Evolutionary conservation across 2,888 invertebrate species (phyloP).

Genomic region (Morinoia aosen): DNA sequence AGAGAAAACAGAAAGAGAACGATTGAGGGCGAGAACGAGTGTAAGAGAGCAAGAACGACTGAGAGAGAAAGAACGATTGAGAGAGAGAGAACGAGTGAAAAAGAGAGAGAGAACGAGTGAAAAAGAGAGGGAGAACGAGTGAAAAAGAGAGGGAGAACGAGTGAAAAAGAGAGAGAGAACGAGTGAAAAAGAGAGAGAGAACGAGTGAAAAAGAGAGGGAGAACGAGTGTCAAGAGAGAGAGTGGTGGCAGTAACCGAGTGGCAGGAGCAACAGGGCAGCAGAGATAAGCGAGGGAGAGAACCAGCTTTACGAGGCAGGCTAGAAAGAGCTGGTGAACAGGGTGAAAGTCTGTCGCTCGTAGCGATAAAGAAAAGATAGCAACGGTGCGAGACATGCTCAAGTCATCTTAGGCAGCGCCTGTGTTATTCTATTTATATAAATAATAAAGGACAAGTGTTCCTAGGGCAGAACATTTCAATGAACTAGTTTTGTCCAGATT

Average conservation of each 20-base stretch:
- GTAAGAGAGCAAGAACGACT: background rate
- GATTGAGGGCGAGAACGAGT: background rate
- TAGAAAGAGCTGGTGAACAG: background rate
- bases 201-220: background rate
- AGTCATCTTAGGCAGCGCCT: background rate
- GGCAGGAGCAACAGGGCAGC: background rate
- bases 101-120: background rate
- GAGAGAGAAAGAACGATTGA: too few relatives aligned
- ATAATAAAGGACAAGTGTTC: background rate
- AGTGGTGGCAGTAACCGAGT: background rate
- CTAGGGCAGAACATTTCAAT: background rate
- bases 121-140: too few relatives aligned
- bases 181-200: background rate
- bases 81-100: background rate
- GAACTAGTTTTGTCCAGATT: background rate
- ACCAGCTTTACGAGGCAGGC: background rate
- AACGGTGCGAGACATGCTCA: background rate
- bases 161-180: background rate
- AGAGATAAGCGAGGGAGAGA: background rate
- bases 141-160: background rate
- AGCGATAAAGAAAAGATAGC: conserved; percentile 3
- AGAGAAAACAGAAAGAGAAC: too few relatives aligned
- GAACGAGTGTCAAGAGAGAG: background rate
- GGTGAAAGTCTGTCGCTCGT: background rate
- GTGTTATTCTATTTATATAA: background rate